These are phyloP conservation scores for Tetropium fuscum DNA, from an alignment of 2,888 invertebrate genomes.

Conservation along the genomic window DNA sequence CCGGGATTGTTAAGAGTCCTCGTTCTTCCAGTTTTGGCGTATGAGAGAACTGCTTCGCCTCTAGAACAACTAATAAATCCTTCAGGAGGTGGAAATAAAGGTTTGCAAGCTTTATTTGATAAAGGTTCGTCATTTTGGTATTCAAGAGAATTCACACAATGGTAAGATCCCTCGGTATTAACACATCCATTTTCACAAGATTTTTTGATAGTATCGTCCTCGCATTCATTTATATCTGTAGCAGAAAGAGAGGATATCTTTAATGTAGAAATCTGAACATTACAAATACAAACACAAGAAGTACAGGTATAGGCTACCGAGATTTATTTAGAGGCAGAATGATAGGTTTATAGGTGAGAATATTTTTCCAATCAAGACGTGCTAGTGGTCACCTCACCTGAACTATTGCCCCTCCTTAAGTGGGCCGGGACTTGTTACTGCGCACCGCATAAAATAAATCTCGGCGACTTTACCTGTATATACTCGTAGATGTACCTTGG, in stretches of 20 bases:
- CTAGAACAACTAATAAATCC: constrained; percentile 67
- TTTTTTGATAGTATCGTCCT: constrained; percentile 58
- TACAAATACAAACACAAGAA: not conserved
- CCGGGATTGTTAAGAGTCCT: constrained; percentile 65
- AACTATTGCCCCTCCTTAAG: too few relatives aligned
- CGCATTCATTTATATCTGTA: constrained; percentile 76
- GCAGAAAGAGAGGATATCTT: constrained; percentile 19
- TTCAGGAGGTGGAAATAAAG: constrained; percentile 64
- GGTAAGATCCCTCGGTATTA: constrained; percentile 75
- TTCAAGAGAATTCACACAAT: constrained; percentile 58
- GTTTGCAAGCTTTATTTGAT: constrained; percentile 56
- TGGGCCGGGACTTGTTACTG: too few relatives aligned
- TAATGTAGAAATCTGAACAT: not conserved
- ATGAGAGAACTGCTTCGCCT: constrained; percentile 43
- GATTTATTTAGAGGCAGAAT: too few relatives aligned
- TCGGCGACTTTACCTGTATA: too few relatives aligned
- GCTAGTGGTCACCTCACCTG: too few relatives aligned
- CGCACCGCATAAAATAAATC: too few relatives aligned
- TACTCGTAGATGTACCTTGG: too few relatives aligned
- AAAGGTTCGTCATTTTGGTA: constrained; percentile 47
- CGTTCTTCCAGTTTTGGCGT: constrained; percentile 55
- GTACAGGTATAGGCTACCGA: too few relatives aligned
- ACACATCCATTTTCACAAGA: constrained; percentile 68
- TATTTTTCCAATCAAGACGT: too few relatives aligned
- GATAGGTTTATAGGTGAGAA: too few relatives aligned